A percentile compares a stretch with the other conserved stretches of the same genome.
Conservation (phyloP, 2,113 vertebrate species). For the Ranitomeya imitator region DNA sequence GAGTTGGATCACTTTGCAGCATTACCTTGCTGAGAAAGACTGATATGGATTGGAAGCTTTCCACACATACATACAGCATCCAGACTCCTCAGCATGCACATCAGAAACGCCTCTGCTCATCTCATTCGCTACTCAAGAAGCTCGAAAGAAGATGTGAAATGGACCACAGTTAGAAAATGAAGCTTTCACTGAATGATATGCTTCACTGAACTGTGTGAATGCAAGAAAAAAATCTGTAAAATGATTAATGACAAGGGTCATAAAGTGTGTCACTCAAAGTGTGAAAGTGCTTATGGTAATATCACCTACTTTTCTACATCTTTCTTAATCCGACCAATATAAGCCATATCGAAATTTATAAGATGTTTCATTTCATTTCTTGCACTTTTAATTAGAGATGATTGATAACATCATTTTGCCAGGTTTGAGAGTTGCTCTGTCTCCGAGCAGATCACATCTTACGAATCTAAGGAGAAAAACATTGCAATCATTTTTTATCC, state of each 20-base stretch:
- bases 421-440: neutral
- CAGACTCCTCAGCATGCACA: slow-evolving; percentile 47
- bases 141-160: slow-evolving; percentile 55
- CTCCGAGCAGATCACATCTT: neutral
- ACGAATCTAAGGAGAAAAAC: neutral
- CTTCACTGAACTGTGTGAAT: neutral
- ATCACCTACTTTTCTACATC: neutral
- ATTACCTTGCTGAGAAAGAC: slow-evolving; percentile 46
- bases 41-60: slow-evolving; percentile 41
- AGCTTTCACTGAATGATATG: neutral
- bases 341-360: too few relatives aligned
- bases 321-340: neutral
- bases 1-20: slow-evolving; percentile 51
- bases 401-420: neutral
- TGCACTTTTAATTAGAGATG: neutral
- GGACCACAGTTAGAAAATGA: slow-evolving; percentile 26
- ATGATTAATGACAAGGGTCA: neutral
- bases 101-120: slow-evolving; percentile 57
- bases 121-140: slow-evolving; percentile 54
- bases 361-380: neutral
- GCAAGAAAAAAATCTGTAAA: neutral
- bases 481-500: neutral
- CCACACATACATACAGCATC: slow-evolving; percentile 37
- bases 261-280: neutral
- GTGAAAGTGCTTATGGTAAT: neutral